Percentiles rank a stretch among this genome's conserved stretches.
Evolutionary conservation across 2,797 vertebrate genomes (phyloP).

Genomic region (Epinephelus malabaricus): DNA sequence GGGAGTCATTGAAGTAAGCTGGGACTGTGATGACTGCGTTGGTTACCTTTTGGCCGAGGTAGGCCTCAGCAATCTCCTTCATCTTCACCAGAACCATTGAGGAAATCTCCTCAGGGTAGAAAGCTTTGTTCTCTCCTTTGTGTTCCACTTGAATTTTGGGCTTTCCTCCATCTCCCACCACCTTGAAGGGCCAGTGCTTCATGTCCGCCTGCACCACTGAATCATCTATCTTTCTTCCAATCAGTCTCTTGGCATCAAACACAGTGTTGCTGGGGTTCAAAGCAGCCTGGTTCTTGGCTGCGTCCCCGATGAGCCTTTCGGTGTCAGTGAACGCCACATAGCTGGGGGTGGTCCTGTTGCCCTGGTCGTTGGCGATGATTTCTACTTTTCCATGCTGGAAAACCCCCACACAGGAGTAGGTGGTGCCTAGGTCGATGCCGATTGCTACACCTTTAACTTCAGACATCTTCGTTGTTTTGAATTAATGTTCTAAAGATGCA

Average conservation of each 20-base stretch:
- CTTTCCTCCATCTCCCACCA: conserved; percentile 66
- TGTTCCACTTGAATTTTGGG: conserved; percentile 72
- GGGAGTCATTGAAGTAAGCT: conserved; percentile 73
- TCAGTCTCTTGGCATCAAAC: conserved; percentile 80
- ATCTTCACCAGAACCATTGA: conserved; percentile 77
- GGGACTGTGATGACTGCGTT: conserved; percentile 72
- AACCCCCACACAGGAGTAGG: conserved; percentile 76
- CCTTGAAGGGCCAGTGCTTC: conserved; percentile 79
- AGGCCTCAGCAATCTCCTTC: conserved; percentile 76
- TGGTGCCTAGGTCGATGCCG: conserved; percentile 78
- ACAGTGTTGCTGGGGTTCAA: conserved; percentile 79
- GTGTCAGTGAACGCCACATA: conserved; percentile 78
- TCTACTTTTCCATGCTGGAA: conserved; percentile 78
- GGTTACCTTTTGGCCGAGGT: conserved; percentile 71
- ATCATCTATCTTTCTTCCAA: conserved; percentile 73
- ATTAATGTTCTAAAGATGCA: neutral
- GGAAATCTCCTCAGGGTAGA: conserved; percentile 75
- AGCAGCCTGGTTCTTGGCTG: conserved; percentile 80
- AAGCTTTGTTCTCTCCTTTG: conserved; percentile 71
- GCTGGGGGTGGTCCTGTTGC: conserved; percentile 78
- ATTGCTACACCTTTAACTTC: conserved; percentile 60
- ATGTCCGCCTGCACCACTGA: conserved; percentile 72
- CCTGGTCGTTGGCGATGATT: conserved; percentile 79
- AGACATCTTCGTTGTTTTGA: conserved; percentile 40
- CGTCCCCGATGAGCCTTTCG: conserved; percentile 72